Percentiles rank a stretch among this genome's conserved stretches.
Evolutionary conservation across 2,888 invertebrate species (phyloP).

Genomic region (Orthosia incerta): DNA sequence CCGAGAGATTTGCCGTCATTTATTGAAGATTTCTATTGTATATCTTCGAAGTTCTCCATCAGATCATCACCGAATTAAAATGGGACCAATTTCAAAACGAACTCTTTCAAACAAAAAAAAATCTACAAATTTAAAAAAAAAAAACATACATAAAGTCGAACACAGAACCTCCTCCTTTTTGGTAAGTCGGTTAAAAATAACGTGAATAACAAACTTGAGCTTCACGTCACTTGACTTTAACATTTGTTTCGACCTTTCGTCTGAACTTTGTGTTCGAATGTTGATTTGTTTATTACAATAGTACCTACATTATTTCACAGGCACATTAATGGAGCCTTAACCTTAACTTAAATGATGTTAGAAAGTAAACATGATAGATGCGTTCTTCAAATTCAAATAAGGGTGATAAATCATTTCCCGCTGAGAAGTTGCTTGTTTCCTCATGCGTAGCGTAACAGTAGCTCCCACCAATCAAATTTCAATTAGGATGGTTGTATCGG

Average conservation of each 20-base stretch:
- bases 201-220: conserved; percentile 17
- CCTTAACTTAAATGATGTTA: conserved; percentile 25
- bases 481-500: conserved; percentile 72
- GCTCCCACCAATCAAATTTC: conserved; percentile 72
- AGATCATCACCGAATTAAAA: too few relatives aligned
- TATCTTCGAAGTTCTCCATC: too few relatives aligned
- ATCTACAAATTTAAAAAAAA: too few relatives aligned
- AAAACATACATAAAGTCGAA: too few relatives aligned
- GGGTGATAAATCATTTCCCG: conserved; percentile 42
- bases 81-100: too few relatives aligned
- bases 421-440: conserved; percentile 46
- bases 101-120: too few relatives aligned
- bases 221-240: conserved; percentile 26
- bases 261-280: conserved; percentile 5
- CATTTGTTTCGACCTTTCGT: conserved; percentile 30
- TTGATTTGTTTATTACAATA: neutral
- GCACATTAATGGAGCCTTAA: conserved; percentile 4
- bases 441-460: conserved; percentile 59
- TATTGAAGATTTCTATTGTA: too few relatives aligned
- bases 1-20: too few relatives aligned
- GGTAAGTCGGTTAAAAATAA: too few relatives aligned
- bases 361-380: conserved; percentile 23
- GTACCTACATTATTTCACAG: conserved; percentile 12
- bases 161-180: too few relatives aligned
- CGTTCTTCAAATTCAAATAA: conserved; percentile 21